Evolutionary conservation across 2,888 invertebrate species (phyloP).

Genomic region (Branchinecta sandiegonensis): DNA sequence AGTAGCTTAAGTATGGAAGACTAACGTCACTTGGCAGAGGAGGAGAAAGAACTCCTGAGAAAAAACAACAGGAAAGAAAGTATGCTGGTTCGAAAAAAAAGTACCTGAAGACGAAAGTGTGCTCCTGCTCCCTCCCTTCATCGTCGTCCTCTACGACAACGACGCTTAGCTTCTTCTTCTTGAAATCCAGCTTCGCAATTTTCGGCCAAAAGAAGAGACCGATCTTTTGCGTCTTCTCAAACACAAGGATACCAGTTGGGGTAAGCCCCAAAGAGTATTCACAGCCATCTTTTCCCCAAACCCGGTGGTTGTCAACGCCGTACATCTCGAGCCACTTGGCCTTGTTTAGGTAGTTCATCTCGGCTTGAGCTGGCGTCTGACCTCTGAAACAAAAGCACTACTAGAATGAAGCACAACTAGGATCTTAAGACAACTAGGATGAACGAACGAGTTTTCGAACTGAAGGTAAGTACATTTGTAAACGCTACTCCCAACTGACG

Average conservation of each 20-base stretch:
- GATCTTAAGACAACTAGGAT: too few species aligned
- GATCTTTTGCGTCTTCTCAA: slow-evolving; percentile 90
- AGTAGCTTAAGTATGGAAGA: too few species aligned
- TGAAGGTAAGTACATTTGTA: too few species aligned
- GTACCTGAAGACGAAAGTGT: slow-evolving; percentile 88
- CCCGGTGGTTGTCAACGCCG: slow-evolving; percentile 91
- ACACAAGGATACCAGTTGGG: slow-evolving; percentile 94
- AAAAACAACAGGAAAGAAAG: background rate
- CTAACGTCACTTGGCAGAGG: too few species aligned
- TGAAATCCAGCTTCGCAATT: slow-evolving; percentile 93
- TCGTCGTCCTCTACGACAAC: slow-evolving; percentile 98
- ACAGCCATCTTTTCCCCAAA: slow-evolving; percentile 80
- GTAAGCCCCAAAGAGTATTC: slow-evolving; percentile 93
- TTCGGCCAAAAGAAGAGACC: slow-evolving; percentile 99
- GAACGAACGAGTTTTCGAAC: too few species aligned
- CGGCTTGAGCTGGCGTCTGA: slow-evolving; percentile 85
- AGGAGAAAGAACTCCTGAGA: background rate
- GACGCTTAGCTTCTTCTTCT: slow-evolving; percentile 89
- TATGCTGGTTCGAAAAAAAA: background rate
- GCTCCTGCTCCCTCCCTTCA: slow-evolving; percentile 88
- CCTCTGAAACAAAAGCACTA: slow-evolving; percentile 40
- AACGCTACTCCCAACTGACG: too few species aligned
- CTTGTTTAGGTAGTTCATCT: slow-evolving; percentile 85
- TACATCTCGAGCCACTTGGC: slow-evolving; percentile 97
- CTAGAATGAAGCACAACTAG: too few species aligned